Percentiles rank a stretch among this genome's conserved stretches.
Conservation (phyloP, 1,140 invertebrate genomes). For the Onthophagus taurus region DNA sequence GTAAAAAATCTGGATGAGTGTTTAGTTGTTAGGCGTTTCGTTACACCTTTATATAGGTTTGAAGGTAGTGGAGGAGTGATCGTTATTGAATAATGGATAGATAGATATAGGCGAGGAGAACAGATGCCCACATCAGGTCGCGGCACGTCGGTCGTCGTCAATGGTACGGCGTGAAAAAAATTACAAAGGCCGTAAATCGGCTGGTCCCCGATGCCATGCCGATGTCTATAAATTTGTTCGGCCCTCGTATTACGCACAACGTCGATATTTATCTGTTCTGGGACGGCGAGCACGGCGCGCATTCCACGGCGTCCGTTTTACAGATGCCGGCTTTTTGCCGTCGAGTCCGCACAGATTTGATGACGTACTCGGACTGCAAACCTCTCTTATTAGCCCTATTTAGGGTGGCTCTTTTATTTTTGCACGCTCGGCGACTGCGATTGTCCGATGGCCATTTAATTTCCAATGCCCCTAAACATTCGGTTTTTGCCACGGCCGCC, state of each 20-base stretch:
- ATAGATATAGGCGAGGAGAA: no score
- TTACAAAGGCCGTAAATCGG: conserved; percentile 26
- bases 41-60: conserved; percentile 9
- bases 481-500: conserved; percentile 8
- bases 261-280: conserved; percentile 27
- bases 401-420: conserved; percentile 18
- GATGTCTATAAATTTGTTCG: conserved; percentile 32
- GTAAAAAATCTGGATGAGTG: no score
- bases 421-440: conserved; percentile 9
- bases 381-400: conserved; percentile 31
- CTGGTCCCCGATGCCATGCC: conserved; percentile 18
- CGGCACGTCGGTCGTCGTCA: no score
- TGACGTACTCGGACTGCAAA: conserved; percentile 30
- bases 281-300: no score
- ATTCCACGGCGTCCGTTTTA: conserved; percentile 25
- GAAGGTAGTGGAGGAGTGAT: conserved; percentile 19
- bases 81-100: conserved; percentile 27
- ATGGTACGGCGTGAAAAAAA: conserved; percentile 17
- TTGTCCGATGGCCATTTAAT: conserved; percentile 11
- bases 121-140: no score
- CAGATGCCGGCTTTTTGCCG: conserved; percentile 27
- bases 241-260: conserved; percentile 14
- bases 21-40: no score
- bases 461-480: conserved; percentile 13
- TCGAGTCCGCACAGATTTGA: conserved; percentile 28